A percentile compares a stretch with the other conserved stretches of the same genome.
phyloP scores from a whole-genome alignment of 2,113 vertebrate species.

The Formicarius rufipectus region DNA sequence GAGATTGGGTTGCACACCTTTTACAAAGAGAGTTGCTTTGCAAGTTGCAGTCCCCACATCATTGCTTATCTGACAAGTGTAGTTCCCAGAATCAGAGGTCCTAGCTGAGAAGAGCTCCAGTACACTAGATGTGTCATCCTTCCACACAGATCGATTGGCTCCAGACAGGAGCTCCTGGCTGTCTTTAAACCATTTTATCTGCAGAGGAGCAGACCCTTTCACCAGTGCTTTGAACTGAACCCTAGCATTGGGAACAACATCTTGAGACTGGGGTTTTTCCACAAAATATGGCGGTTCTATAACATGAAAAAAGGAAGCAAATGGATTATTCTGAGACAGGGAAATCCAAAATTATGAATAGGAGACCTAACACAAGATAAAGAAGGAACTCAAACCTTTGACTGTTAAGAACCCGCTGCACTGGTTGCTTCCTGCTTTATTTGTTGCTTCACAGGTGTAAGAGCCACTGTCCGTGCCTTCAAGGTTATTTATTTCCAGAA shows the following conservation, averaged over 20 bases:
- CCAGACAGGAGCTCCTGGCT: constrained; percentile 88
- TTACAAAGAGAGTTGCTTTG: constrained; percentile 90
- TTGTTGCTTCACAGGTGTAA: constrained; percentile 92
- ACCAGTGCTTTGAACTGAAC: constrained; percentile 88
- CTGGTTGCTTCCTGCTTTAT: constrained; percentile 90
- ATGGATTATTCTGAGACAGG: not conserved
- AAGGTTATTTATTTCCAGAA: constrained; percentile 92
- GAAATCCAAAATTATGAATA: not conserved
- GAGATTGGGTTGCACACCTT: constrained; percentile 81
- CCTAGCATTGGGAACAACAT: constrained; percentile 86
- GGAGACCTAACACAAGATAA: not conserved
- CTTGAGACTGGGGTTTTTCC: constrained; percentile 90
- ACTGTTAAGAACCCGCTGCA: constrained; percentile 89
- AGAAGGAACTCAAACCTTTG: constrained; percentile 85
- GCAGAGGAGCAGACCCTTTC: constrained; percentile 88
- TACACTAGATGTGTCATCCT: constrained; percentile 87
- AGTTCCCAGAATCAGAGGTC: constrained; percentile 87
- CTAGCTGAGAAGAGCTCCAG: constrained; percentile 91
- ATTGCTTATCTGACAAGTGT: constrained; percentile 91
- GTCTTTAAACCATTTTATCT: constrained; percentile 95
- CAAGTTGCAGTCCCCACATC: constrained; percentile 90
- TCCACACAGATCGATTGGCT: constrained; percentile 83
- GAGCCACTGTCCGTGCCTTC: constrained; percentile 86
- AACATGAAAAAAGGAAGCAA: constrained; percentile 33
- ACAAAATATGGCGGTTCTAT: constrained; percentile 91